Evolutionary conservation across 2,888 invertebrate species (phyloP).

Genomic region (Heteromurus nitidus): DNA sequence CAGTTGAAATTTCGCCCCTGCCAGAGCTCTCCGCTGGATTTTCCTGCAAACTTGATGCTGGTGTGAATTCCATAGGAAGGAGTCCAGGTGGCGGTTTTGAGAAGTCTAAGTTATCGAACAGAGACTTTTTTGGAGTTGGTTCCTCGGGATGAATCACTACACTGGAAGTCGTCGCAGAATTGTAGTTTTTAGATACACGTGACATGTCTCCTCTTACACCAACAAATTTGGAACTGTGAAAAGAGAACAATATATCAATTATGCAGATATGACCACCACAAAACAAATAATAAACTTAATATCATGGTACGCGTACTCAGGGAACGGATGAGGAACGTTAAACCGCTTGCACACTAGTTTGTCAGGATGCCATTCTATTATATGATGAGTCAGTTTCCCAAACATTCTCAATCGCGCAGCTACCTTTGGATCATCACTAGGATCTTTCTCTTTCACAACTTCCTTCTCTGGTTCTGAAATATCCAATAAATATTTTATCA

Average conservation of each 20-base stretch:
- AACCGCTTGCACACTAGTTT: slow-evolving; percentile 91
- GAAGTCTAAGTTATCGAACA: slow-evolving; percentile 73
- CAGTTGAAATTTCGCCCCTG: neutral
- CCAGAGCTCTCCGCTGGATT: slow-evolving; percentile 39
- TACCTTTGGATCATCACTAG: slow-evolving; percentile 78
- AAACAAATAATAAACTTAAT: neutral
- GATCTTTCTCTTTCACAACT: slow-evolving; percentile 74
- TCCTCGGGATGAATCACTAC: neutral
- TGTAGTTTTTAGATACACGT: neutral
- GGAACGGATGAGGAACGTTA: slow-evolving; percentile 92
- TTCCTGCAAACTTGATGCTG: slow-evolving; percentile 15
- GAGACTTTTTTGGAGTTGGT: slow-evolving; percentile 66
- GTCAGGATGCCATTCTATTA: slow-evolving; percentile 87
- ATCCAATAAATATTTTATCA: neutral
- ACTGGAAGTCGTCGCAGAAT: slow-evolving; percentile 3
- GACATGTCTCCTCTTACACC: slow-evolving; percentile 55
- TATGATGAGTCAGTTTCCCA: slow-evolving; percentile 84
- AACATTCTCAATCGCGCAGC: slow-evolving; percentile 87
- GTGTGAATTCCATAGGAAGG: slow-evolving; percentile 27
- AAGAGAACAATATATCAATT: no score
- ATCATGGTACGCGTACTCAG: slow-evolving; percentile 77
- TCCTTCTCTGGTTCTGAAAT: slow-evolving; percentile 70
- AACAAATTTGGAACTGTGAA: slow-evolving; percentile 70
- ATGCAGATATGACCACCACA: slow-evolving; percentile 1
- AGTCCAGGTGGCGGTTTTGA: slow-evolving; percentile 73